phyloP scores from a whole-genome alignment of 1,140 invertebrate genomes.

The Stenopsyche tienmushanensis region DNA sequence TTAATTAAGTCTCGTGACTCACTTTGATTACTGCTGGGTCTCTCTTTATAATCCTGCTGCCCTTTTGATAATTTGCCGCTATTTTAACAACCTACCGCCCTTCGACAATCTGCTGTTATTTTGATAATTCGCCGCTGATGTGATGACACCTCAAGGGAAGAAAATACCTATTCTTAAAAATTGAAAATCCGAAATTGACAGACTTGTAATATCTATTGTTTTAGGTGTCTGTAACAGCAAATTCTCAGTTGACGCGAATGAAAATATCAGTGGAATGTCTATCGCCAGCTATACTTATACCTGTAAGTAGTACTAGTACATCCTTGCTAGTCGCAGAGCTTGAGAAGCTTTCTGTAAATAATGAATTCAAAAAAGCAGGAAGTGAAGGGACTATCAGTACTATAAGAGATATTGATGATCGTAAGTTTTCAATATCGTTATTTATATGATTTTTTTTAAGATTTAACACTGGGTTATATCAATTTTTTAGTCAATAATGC shows the following conservation, averaged over 20 bases:
- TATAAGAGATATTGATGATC: conserved; percentile 43
- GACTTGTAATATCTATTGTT: not conserved
- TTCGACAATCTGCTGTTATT: too few species aligned
- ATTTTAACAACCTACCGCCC: too few species aligned
- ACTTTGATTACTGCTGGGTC: too few species aligned
- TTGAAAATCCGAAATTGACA: too few species aligned
- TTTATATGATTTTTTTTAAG: not conserved
- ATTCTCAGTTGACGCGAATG: conserved; percentile 44
- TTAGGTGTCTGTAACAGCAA: conserved; percentile 46
- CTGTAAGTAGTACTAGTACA: conserved; percentile 77
- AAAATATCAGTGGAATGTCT: conserved; percentile 67
- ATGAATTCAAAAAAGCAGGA: conserved; percentile 68
- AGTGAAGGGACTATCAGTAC: conserved; percentile 59
- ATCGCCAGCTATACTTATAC: conserved; percentile 84
- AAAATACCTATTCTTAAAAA: not conserved
- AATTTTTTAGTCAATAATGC: not conserved
- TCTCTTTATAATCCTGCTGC: too few species aligned
- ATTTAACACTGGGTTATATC: not conserved
- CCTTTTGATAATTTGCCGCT: too few species aligned
- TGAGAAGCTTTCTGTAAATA: conserved; percentile 76
- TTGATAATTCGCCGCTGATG: too few species aligned
- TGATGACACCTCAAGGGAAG: not conserved
- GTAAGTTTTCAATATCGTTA: conserved; percentile 39
- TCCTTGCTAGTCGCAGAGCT: conserved; percentile 81
- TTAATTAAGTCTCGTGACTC: too few species aligned